Conservation (phyloP, 1,140 invertebrate species). For the Sitophilus oryzae region DNA sequence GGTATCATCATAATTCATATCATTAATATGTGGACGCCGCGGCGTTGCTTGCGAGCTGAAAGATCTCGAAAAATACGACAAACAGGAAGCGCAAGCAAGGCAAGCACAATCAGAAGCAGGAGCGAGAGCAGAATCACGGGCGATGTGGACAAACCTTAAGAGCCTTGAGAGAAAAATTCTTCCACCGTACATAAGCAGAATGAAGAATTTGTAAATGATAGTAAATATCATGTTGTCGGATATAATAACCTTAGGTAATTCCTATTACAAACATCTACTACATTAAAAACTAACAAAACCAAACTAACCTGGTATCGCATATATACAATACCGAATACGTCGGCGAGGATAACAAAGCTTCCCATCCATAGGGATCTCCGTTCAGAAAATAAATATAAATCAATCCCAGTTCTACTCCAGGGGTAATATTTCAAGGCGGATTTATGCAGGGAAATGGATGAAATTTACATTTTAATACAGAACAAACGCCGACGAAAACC, state of each 20-base stretch:
- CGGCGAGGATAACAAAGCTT: background rate
- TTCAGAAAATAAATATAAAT: conserved; percentile 26
- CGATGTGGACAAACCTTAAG: too few species aligned
- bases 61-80: too few species aligned
- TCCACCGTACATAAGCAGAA: too few species aligned
- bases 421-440: conserved; percentile 29
- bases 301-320: background rate
- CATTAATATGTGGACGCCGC: too few species aligned
- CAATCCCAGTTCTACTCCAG: conserved; percentile 22
- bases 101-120: too few species aligned
- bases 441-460: conserved; percentile 32
- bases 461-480: conserved; percentile 35
- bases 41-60: too few species aligned
- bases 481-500: conserved; percentile 32
- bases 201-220: too few species aligned
- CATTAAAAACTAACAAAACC: background rate
- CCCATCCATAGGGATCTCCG: background rate
- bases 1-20: too few species aligned
- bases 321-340: background rate
- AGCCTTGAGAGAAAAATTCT: too few species aligned
- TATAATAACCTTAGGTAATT: background rate
- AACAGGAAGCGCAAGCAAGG: too few species aligned
- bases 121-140: too few species aligned
- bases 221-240: background rate
- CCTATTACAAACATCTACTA: background rate